Evolutionary conservation across 2,113 vertebrate genomes (phyloP).

Genomic region (Epinephelus lanceolatus): DNA sequence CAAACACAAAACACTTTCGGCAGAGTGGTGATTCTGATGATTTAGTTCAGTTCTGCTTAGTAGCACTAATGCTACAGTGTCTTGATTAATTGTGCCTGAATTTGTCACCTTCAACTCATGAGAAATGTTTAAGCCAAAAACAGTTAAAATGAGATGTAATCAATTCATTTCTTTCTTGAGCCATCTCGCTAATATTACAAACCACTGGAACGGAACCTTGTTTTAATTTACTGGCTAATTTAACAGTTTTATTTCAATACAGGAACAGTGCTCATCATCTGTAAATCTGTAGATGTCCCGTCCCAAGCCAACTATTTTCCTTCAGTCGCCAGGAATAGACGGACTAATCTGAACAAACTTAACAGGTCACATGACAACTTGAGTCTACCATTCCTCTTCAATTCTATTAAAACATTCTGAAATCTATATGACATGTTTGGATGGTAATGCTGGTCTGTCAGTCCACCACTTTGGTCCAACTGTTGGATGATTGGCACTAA

Average conservation of each 20-base stretch:
- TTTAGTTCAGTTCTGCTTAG: not conserved
- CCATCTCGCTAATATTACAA: not conserved
- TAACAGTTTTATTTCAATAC: not conserved
- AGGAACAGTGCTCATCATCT: not conserved
- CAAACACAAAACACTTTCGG: not conserved
- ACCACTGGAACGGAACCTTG: not conserved
- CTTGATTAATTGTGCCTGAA: not conserved
- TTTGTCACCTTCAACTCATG: constrained; percentile 15
- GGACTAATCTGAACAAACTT: no score
- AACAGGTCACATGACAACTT: no score
- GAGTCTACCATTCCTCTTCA: no score
- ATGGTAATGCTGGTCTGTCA: no score
- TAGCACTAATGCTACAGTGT: not conserved
- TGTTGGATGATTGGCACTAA: no score
- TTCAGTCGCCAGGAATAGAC: no score
- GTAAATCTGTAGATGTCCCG: not conserved
- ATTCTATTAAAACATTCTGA: no score
- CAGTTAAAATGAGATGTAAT: not conserved
- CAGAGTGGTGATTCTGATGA: not conserved
- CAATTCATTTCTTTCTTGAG: not conserved
- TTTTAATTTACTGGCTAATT: not conserved
- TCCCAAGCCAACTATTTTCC: no score
- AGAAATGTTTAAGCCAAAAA: constrained; percentile 10
- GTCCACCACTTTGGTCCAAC: no score
- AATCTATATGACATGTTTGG: no score